Percentiles rank a stretch among this genome's conserved stretches.
Conservation (phyloP, 2,797 vertebrate species). For the Pipistrellus nathusii region DNA sequence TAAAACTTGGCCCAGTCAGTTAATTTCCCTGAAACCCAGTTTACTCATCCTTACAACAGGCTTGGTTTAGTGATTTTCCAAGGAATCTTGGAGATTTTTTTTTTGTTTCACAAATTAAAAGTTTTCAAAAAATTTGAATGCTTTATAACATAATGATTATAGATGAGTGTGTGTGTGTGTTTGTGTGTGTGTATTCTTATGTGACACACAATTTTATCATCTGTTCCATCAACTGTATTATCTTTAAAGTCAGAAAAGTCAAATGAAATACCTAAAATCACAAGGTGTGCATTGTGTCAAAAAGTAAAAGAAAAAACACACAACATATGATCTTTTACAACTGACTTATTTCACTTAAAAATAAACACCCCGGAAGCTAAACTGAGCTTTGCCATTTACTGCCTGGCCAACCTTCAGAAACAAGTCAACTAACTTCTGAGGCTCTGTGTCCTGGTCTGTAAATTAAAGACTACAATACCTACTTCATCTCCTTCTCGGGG, state of each 20-base stretch:
- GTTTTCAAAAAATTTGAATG: neutral
- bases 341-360: neutral
- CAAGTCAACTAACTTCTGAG: conserved; percentile 37
- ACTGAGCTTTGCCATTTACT: conserved; percentile 3
- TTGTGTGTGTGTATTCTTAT: no score
- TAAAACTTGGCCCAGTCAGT: neutral
- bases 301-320: neutral
- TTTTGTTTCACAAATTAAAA: neutral
- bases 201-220: conserved; percentile 2
- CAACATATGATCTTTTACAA: neutral
- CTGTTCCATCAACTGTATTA: neutral
- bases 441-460: conserved; percentile 35
- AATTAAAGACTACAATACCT: conserved; percentile 20
- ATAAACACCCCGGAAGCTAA: neutral
- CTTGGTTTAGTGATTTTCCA: neutral
- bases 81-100: neutral
- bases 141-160: neutral
- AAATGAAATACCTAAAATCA: conserved; percentile 16
- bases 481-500: neutral
- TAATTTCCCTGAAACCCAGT: neutral
- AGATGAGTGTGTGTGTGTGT: no score
- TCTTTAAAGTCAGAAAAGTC: neutral
- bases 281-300: neutral
- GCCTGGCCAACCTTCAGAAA: conserved; percentile 39
- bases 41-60: neutral